These are phyloP conservation scores for Eutolmus rufibarbis DNA, from an alignment of 2,888 invertebrate genomes.

Conservation along the genomic window DNA sequence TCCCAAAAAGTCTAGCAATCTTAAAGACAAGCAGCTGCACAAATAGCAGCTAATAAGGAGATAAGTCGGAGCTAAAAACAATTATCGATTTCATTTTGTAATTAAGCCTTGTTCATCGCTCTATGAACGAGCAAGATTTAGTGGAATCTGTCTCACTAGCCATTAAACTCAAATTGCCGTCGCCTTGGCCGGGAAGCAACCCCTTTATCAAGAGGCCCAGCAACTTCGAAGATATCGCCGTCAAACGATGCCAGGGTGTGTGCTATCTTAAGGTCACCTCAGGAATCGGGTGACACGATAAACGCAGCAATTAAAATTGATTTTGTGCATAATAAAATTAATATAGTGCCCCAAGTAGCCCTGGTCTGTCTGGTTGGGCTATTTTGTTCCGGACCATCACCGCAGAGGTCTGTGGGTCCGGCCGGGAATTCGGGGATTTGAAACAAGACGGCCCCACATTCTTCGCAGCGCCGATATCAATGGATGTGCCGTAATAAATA, in stretches of 20 bases:
- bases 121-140: background rate
- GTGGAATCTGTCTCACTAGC: background rate
- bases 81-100: background rate
- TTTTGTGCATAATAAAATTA: background rate
- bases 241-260: background rate
- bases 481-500: conserved; percentile 28
- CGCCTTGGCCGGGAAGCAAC: background rate
- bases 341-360: background rate
- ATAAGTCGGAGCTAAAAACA: background rate
- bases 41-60: background rate
- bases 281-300: background rate
- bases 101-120: background rate
- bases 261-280: background rate
- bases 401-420: background rate
- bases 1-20: background rate
- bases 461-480: background rate
- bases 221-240: background rate
- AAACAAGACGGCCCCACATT: background rate
- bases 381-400: background rate
- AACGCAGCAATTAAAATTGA: background rate
- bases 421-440: background rate
- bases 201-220: background rate
- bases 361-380: background rate
- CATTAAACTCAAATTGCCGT: background rate
- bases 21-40: background rate